phyloP scores from a whole-genome alignment of 2,888 invertebrate species.

The Galeruca laticollis region DNA sequence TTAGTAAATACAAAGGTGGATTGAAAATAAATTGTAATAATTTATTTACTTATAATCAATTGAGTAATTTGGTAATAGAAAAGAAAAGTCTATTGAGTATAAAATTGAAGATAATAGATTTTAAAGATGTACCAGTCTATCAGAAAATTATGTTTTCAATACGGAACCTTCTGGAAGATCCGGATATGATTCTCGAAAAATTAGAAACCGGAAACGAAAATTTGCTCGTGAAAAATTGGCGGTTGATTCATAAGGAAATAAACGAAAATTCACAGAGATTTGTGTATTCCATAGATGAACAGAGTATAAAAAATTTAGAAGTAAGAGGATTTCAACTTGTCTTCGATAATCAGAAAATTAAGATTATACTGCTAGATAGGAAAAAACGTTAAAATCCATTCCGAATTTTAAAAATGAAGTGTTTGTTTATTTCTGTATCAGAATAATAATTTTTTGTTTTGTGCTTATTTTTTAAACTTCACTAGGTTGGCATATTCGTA shows the following conservation, averaged over 20 bases:
- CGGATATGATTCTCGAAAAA: constrained; percentile 20
- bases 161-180: constrained; percentile 10
- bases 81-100: background rate
- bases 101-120: constrained; percentile 20
- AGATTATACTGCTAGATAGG: constrained; percentile 3
- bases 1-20: constrained; percentile 23
- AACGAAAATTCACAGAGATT: constrained; percentile 17
- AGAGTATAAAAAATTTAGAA: constrained; percentile 10
- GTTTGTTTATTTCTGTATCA: constrained; percentile 1
- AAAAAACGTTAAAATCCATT: background rate
- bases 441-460: background rate
- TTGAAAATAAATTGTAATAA: constrained; percentile 13
- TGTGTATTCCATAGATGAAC: constrained; percentile 22
- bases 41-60: constrained; percentile 6
- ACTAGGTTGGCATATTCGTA: background rate
- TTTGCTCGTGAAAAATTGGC: constrained; percentile 18
- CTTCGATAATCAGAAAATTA: constrained; percentile 21
- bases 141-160: constrained; percentile 26
- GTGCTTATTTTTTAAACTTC: background rate
- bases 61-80: background rate
- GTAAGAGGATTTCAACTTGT: background rate
- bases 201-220: constrained; percentile 11
- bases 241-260: constrained; percentile 22
- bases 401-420: background rate
- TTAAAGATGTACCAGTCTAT: constrained; percentile 22